Percentiles rank a stretch among this genome's conserved stretches.
Conservation (phyloP, 1,140 invertebrate species). For the Drosophila lacteicornis region DNA sequence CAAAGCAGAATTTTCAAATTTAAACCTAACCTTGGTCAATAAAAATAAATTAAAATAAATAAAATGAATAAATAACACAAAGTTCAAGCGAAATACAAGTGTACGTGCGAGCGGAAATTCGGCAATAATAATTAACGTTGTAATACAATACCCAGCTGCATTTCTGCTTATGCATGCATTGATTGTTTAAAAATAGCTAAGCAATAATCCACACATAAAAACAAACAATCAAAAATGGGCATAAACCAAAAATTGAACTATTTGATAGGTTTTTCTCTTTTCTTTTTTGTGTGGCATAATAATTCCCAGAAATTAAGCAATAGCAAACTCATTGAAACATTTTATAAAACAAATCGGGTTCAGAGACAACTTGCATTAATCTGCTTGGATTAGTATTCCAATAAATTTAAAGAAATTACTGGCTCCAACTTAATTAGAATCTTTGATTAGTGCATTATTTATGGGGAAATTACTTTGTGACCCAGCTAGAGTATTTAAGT, state of each 20-base stretch:
- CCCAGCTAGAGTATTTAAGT: constrained; percentile 2
- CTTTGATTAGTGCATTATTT: neutral
- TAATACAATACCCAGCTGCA: neutral
- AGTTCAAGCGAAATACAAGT: neutral
- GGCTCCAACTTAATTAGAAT: neutral
- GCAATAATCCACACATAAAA: constrained; percentile 1
- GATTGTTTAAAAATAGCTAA: constrained; percentile 16
- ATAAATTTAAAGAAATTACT: neutral
- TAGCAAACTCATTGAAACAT: neutral
- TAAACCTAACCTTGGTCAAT: neutral
- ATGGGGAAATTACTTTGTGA: neutral
- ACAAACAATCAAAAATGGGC: neutral
- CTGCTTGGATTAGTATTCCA: neutral
- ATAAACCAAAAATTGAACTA: constrained; percentile 3
- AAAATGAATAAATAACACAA: neutral
- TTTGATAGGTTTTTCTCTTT: neutral
- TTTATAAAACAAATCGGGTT: neutral
- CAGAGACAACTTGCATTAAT: neutral
- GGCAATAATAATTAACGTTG: neutral
- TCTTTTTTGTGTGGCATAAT: neutral
- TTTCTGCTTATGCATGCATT: neutral
- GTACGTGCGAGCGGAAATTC: neutral
- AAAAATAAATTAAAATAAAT: neutral
- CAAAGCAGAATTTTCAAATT: neutral
- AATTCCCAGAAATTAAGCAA: neutral